A percentile compares a stretch with the other conserved stretches of the same genome.
Conservation (phyloP, 2,113 vertebrate species). For the Chamaea fasciata region DNA sequence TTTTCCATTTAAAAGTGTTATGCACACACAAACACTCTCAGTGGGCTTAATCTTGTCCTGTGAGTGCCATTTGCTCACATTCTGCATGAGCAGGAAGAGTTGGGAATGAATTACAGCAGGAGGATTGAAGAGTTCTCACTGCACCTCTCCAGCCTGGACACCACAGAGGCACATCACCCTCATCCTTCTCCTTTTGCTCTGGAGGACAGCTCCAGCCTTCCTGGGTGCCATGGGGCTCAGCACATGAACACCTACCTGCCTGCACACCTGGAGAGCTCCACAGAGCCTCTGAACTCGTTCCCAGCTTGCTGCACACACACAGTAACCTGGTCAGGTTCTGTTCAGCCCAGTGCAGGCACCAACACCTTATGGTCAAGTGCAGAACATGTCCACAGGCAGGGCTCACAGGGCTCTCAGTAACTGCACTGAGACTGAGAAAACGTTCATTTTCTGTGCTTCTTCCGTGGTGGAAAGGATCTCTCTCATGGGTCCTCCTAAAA, state of each 20-base stretch:
- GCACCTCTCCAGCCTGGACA: not conserved
- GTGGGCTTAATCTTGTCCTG: not conserved
- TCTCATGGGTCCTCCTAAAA: not conserved
- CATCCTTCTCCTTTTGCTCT: not conserved
- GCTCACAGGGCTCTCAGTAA: not conserved
- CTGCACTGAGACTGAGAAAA: not conserved
- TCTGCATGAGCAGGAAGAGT: not conserved
- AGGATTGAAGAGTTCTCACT: not conserved
- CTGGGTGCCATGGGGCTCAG: not conserved
- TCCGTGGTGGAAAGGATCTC: not conserved
- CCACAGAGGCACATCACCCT: not conserved
- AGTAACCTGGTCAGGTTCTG: not conserved
- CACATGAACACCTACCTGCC: not conserved
- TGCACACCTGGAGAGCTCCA: not conserved
- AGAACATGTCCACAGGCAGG: not conserved
- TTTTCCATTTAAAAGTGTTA: not conserved
- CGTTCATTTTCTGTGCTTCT: not conserved
- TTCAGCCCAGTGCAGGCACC: no score
- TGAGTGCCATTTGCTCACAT: not conserved
- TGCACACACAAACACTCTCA: not conserved
- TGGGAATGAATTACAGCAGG: not conserved
- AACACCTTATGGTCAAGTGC: fast-evolving
- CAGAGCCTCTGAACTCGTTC: fast-evolving
- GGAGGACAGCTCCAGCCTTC: not conserved
- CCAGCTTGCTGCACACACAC: not conserved